Base-by-base conservation (phyloP, 2,888 invertebrate species). In the Coleophora deauratella region DNA sequence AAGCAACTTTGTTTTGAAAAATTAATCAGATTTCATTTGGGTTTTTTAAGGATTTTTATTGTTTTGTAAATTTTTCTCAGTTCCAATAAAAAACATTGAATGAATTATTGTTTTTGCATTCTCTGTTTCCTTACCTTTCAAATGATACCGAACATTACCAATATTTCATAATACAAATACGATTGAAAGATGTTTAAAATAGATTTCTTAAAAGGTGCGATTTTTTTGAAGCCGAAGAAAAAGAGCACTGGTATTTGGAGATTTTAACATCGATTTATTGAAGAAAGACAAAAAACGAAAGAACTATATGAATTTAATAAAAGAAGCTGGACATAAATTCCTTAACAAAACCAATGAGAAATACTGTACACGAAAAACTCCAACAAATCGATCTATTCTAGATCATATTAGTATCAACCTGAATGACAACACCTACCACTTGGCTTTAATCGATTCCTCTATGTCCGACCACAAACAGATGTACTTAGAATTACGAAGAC, bases 381-480 rank as follows among this genome's bases (percentile, higher is more conserved):
- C 15, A 1, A 45, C 43, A 9, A 45, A 36, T 11, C 46, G 50
- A 12, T 50, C 55, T 1, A 52, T 55, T 7, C 6, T 57, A 11
- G 55, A 60, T 34, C 57, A 55, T 35, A 40, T 55, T 0, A 40
- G 33, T 14, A 50, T 56, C 2, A 50, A 52, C 15, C 15, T 57
- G 7, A 40, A 40, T 12, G 34, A 52, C n/a, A 37, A 52, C n/a
- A 14, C 32, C 1, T 55, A 52, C 14, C 49, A 47, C 12, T 11
- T 54, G 9, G 37, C 47, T 10, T 40, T 51, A 1, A 36, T 56
- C 1, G 47, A 56, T 0, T 50, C 50, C 1, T n/a, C 50, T 1
- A 21, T 56, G 21, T 50, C 55, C 0, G 57, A 57, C 21, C 54
- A 55, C 33, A 53, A 49, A 35, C 52, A 54, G 31, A 47, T 58